These are phyloP conservation scores for Bruchidius siliquastri DNA, from an alignment of 2,888 invertebrate genomes.

Conservation along the genomic window DNA sequence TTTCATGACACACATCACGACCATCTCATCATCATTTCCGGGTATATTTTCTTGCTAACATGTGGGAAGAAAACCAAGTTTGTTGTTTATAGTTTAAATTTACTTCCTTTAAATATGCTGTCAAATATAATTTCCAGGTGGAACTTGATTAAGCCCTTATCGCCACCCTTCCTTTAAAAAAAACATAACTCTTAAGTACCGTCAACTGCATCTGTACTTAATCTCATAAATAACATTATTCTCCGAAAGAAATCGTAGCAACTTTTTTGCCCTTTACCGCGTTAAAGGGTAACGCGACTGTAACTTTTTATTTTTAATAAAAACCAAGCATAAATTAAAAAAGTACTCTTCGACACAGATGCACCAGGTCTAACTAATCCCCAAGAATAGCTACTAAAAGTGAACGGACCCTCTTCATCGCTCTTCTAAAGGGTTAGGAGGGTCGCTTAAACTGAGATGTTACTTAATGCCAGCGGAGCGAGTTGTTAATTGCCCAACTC, in stretches of 20 bases:
- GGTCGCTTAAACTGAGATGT: neutral
- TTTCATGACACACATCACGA: too few species aligned
- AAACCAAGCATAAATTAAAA: neutral
- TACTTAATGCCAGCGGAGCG: neutral
- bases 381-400: neutral
- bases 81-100: too few species aligned
- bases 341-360: neutral
- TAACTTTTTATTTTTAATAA: neutral
- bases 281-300: neutral
- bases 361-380: neutral
- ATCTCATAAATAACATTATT: neutral
- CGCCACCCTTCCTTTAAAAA: neutral
- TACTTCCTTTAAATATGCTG: too few species aligned
- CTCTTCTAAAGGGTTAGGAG: neutral
- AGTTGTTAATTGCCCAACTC: neutral
- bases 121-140: too few species aligned
- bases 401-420: neutral
- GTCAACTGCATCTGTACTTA: neutral
- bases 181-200: neutral
- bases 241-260: neutral
- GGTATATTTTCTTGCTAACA: too few species aligned
- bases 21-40: too few species aligned
- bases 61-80: too few species aligned
- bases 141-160: too few species aligned
- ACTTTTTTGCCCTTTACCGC: neutral